Percentiles rank a stretch among this genome's conserved stretches.
Conservation (phyloP, 1,140 invertebrate genomes). For the Scaptomyza montana region DNA sequence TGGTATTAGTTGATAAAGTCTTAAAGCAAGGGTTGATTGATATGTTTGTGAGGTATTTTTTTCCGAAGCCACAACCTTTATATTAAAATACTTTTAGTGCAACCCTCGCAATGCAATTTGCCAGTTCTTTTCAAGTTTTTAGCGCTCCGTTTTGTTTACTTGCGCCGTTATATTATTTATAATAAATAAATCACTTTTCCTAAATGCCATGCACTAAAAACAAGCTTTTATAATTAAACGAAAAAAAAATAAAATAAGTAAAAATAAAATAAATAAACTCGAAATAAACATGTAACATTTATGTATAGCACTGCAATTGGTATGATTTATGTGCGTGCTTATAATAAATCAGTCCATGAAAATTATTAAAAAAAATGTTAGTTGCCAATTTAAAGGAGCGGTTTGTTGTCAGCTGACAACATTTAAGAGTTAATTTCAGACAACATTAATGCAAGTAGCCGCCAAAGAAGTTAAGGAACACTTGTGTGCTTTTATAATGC, state of each 20-base stretch:
- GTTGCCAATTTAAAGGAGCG: slow-evolving; percentile 1
- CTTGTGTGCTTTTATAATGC: background rate
- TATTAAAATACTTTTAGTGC: background rate
- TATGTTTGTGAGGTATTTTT: too few relatives aligned
- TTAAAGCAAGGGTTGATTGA: too few relatives aligned
- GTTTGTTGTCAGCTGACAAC: slow-evolving; percentile 1
- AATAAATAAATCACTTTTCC: slow-evolving; percentile 72
- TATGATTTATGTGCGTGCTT: slow-evolving; percentile 39
- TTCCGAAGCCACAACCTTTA: too few relatives aligned
- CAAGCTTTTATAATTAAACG: slow-evolving; percentile 45
- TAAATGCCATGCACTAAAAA: slow-evolving; percentile 46
- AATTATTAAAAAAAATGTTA: slow-evolving; percentile 19
- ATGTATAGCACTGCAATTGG: slow-evolving; percentile 17
- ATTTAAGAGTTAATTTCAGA: slow-evolving; percentile 21
- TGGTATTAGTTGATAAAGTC: too few relatives aligned
- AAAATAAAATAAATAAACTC: slow-evolving; percentile 11
- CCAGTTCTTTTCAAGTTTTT: slow-evolving; percentile 28
- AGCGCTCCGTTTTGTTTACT: slow-evolving; percentile 51
- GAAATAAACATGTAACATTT: background rate
- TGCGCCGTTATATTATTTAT: slow-evolving; percentile 61
- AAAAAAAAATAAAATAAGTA: background rate
- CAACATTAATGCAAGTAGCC: background rate
- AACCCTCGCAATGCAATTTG: slow-evolving; percentile 23
- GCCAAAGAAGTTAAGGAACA: background rate
- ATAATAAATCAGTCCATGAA: slow-evolving; percentile 36